Conservation (phyloP, 37 sponge, comb jelly and placozoan genomes). For the Ephydatia muelleri region DNA sequence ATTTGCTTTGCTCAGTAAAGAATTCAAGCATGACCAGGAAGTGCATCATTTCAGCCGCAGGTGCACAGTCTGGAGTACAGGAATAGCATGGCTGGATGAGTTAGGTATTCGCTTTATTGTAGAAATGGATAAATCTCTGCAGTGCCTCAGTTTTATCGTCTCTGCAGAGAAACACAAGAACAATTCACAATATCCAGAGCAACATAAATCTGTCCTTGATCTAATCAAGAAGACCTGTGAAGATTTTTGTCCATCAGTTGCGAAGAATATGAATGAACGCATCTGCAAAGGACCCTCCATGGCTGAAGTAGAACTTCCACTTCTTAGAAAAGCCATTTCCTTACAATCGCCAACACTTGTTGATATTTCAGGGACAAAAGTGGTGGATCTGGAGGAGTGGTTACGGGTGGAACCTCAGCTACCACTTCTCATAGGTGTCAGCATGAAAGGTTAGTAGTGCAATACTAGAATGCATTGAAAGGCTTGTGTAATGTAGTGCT, state of each 20-base stretch:
- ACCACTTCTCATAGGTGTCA: background rate
- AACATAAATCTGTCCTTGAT: background rate
- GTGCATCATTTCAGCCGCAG: background rate
- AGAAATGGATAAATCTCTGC: slow-evolving; percentile 7
- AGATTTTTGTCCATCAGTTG: background rate
- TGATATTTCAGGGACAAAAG: background rate
- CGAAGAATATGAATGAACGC: background rate
- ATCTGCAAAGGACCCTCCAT: background rate
- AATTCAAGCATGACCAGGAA: background rate
- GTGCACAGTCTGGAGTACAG: slow-evolving; percentile 28
- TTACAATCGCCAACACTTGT: background rate
- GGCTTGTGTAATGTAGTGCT: background rate
- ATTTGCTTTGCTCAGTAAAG: background rate
- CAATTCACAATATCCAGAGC: background rate
- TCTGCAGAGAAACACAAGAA: background rate
- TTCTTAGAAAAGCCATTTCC: background rate
- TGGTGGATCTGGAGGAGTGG: background rate
- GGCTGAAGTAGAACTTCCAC: background rate
- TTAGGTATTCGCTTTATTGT: slow-evolving; percentile 13
- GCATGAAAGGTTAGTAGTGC: too few species aligned
- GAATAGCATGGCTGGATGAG: slow-evolving; percentile 15
- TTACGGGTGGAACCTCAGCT: background rate
- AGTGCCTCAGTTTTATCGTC: background rate
- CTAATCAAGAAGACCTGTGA: background rate
- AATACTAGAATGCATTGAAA: too few species aligned